Evolutionary conservation across 2,888 invertebrate genomes (phyloP).

Genomic region (Lapara coniferarum): DNA sequence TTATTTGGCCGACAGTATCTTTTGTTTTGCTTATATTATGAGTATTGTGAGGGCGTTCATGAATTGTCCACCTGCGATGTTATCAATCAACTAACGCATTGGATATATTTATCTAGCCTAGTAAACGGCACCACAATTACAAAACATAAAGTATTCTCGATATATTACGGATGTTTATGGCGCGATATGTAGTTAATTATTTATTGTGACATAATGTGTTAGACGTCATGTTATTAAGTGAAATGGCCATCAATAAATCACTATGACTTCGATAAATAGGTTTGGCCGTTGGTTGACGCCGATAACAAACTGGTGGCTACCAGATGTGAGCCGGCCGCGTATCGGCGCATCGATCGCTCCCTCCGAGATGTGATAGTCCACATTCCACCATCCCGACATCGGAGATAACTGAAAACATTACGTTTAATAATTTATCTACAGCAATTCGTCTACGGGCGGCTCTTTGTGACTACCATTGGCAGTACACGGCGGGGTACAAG

Average conservation of each 20-base stretch:
- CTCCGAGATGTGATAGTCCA: constrained; percentile 60
- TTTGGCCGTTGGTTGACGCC: constrained; percentile 63
- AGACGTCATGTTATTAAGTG: constrained; percentile 63
- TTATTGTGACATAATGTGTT: constrained; percentile 63
- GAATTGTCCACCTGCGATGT: constrained; percentile 15
- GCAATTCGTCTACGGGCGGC: constrained; percentile 61
- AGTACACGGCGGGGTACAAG: constrained; percentile 27
- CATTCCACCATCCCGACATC: constrained; percentile 61
- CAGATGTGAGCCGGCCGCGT: constrained; percentile 62
- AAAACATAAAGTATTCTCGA: constrained; percentile 37
- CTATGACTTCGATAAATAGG: constrained; percentile 73
- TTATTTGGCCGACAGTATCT: constrained; percentile 29
- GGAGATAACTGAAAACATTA: constrained; percentile 67
- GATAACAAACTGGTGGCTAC: constrained; percentile 68
- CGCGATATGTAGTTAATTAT: constrained; percentile 54
- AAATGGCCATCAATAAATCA: constrained; percentile 68
- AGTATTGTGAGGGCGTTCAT: constrained; percentile 5
- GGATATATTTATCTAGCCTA: constrained; percentile 27
- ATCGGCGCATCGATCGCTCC: constrained; percentile 63
- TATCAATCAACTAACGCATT: constrained; percentile 31
- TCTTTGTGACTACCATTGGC: constrained; percentile 43
- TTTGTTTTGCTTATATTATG: constrained; percentile 20
- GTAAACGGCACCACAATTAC: constrained; percentile 33
- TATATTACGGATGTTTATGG: constrained; percentile 44
- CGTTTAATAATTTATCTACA: constrained; percentile 65